Evolutionary conservation across 2,888 invertebrate genomes (phyloP).

Genomic region (Periphyllus acericola): DNA sequence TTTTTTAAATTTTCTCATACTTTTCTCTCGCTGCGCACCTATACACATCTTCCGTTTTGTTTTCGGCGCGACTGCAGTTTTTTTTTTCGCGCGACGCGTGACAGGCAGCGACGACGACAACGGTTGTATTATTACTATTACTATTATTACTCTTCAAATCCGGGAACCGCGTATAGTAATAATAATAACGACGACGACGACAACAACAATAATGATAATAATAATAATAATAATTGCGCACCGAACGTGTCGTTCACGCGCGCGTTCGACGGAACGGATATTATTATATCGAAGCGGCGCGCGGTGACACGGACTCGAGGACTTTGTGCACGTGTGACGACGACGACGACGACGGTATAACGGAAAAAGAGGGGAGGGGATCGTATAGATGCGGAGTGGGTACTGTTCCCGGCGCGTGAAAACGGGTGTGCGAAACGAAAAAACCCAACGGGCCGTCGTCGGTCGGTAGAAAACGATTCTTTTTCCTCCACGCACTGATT

Average conservation of each 20-base stretch:
- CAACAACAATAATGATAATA: no score
- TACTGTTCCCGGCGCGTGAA: no score
- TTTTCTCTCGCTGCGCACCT: not conserved
- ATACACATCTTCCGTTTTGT: not conserved
- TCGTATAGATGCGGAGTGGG: no score
- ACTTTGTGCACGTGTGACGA: not conserved
- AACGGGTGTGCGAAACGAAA: not conserved
- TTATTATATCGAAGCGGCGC: not conserved
- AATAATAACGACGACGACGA: no score
- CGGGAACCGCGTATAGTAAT: no score
- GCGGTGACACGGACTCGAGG: no score
- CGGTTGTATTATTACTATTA: not conserved
- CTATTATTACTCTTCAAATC: no score
- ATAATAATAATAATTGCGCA: conserved; percentile 28
- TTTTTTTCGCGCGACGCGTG: conserved; percentile 12
- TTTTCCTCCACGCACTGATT: conserved; percentile 60
- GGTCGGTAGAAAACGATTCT: conserved; percentile 39
- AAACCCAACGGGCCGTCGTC: not conserved
- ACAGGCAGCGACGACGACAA: not conserved
- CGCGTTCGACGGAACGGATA: conserved; percentile 23
- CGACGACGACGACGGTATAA: not conserved
- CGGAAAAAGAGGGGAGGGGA: not conserved
- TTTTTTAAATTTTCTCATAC: not conserved
- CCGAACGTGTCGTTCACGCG: conserved; percentile 37
- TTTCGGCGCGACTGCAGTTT: not conserved